Base-by-base conservation (phyloP, 2,888 invertebrate species). In the Yponomeuta cagnagella region DNA sequence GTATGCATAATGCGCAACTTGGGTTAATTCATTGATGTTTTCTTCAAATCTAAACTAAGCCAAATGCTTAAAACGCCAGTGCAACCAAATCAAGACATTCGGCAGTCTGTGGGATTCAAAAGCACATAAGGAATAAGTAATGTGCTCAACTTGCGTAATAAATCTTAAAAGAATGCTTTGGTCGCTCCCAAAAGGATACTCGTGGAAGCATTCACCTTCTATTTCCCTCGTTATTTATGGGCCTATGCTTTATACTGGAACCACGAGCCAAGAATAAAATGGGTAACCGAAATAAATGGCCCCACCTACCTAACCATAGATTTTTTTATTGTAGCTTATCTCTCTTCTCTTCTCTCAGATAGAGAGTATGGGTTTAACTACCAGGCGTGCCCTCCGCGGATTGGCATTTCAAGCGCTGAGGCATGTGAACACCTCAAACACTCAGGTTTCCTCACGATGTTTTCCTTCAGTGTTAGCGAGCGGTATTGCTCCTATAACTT, bases 141-240 rank as follows among this genome's bases (percentile, higher is more conserved):
- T 90, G 90, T 86, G 85, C 83, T 85, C 88, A 91, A 91, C 86
- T 91, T 91, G 84, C 82, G 87, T 86, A 89, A 92, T 92, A 91
- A 92, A 92, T 92, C 91, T 91, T 88, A 89, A 90, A 92, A 92
- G 90, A 92, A 92, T 91, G 90, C 91, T 91, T 86, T 89, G 89
- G 87, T 84, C 87, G 88, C 83, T 89, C 91, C 91, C 90, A 87
- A 91, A 92, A 91, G 91, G 91, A 90, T 90, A 89, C 91, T 89
- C 86, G 81, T 88, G 86, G 88, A 89, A 89, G 88, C 89, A 79
- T 90, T 90, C 90, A 90, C 91, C 90, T 92, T 90, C 90, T 90
- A 91, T 91, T 91, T 90, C 86, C 88, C 87, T 77, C 78, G 89
- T 91, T 90, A 92, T 92, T 92, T 92, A 92, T 91, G 90, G 81